Conservation (phyloP, 2,797 vertebrate species). For the Leptodactylus fallax region DNA sequence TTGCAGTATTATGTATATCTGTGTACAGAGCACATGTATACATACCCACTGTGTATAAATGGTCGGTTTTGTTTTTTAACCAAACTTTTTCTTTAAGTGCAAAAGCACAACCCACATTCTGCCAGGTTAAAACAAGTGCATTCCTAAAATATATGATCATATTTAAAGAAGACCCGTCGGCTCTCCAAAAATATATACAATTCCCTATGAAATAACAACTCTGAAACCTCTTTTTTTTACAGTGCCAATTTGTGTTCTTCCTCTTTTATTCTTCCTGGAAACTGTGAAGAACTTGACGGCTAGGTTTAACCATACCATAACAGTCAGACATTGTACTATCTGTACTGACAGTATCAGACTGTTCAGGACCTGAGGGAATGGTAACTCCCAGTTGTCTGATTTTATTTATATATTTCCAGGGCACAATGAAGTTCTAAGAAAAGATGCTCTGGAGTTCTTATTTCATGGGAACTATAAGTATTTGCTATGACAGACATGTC, state of each 20-base stretch:
- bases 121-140: constrained; percentile 69
- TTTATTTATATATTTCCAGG: background rate
- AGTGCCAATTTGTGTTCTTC: background rate
- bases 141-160: constrained; percentile 59
- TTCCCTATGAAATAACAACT: background rate
- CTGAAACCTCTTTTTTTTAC: no score
- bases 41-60: constrained; percentile 63
- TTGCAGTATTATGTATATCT: constrained; percentile 60
- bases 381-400: background rate
- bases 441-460: background rate
- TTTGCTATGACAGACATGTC: no score
- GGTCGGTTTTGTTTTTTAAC: constrained; percentile 49
- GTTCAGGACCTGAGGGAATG: no score
- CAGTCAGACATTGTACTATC: no score
- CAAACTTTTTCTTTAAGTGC: constrained; percentile 67
- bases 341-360: no score
- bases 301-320: no score
- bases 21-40: constrained; percentile 63
- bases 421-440: background rate
- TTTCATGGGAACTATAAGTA: background rate
- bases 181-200: background rate
- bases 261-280: background rate
- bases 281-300: no score
- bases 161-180: background rate
- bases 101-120: constrained; percentile 77